A percentile compares a stretch with the other conserved stretches of the same genome.
Evolutionary conservation across 2,113 vertebrate genomes (phyloP).

Genomic region (Gila orcuttii): DNA sequence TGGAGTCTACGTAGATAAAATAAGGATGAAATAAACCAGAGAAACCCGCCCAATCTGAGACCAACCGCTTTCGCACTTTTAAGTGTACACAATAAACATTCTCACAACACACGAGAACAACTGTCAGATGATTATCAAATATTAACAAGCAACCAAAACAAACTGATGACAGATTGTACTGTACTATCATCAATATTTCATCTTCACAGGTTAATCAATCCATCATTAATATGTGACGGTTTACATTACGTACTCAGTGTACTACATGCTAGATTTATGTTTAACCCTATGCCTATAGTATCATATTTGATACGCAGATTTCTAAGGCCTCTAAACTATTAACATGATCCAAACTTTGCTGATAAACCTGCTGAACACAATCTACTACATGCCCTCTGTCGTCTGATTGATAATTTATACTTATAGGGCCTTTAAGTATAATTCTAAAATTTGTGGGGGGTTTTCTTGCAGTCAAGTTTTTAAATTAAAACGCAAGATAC

Average conservation of each 20-base stretch:
- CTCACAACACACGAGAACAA: neutral
- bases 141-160: slow-evolving; percentile 4
- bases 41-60: neutral
- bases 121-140: slow-evolving; percentile 2
- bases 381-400: neutral
- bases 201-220: neutral
- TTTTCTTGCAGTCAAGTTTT: neutral
- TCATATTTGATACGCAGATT: neutral
- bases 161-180: neutral
- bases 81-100: neutral
- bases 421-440: too few relatives aligned
- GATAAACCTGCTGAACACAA: too few relatives aligned
- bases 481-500: neutral
- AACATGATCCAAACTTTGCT: neutral
- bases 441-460: too few relatives aligned
- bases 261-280: neutral
- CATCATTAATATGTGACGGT: neutral
- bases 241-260: neutral
- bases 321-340: neutral
- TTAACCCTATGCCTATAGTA: neutral
- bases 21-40: neutral
- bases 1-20: neutral
- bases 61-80: neutral
- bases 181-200: neutral
- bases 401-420: too few relatives aligned